Evolutionary conservation across 2,113 vertebrate species (phyloP).

Genomic region (Gnathonemus longibarbis): DNA sequence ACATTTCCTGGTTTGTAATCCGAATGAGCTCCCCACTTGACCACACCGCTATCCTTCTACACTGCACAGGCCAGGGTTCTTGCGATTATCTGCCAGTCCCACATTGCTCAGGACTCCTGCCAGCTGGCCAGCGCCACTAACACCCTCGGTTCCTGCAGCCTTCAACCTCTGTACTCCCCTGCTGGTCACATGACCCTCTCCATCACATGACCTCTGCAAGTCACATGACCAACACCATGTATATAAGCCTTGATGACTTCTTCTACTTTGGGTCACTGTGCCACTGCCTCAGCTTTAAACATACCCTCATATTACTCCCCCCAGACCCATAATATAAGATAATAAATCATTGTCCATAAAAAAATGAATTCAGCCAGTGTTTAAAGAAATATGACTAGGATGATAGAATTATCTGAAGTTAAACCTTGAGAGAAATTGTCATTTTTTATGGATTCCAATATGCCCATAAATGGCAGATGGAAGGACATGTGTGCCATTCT

Average conservation of each 20-base stretch:
- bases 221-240: neutral
- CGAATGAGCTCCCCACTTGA: conserved; percentile 46
- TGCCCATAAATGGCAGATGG: conserved; percentile 38
- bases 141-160: neutral
- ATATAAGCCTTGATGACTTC: neutral
- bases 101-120: conserved; percentile 39
- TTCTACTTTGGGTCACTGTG: conserved; percentile 52
- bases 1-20: conserved; percentile 50
- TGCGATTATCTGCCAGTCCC: conserved; percentile 48
- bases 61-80: conserved; percentile 36
- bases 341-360: conserved; percentile 50
- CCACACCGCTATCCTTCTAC: conserved; percentile 32
- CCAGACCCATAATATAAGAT: conserved; percentile 36
- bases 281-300: conserved; percentile 40
- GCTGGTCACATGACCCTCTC: neutral
- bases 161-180: conserved; percentile 6
- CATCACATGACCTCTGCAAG: neutral
- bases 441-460: conserved; percentile 53
- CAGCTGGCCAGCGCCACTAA: conserved; percentile 16
- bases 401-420: conserved; percentile 51
- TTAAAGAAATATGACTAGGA: conserved; percentile 43
- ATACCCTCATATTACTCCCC: conserved; percentile 41
- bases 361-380: conserved; percentile 28
- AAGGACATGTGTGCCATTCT: conserved; percentile 37
- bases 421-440: conserved; percentile 45